Percentiles rank a stretch among this genome's conserved stretches.
Evolutionary conservation across 2,113 vertebrate genomes (phyloP).

Genomic region (Callaeas wilsoni): DNA sequence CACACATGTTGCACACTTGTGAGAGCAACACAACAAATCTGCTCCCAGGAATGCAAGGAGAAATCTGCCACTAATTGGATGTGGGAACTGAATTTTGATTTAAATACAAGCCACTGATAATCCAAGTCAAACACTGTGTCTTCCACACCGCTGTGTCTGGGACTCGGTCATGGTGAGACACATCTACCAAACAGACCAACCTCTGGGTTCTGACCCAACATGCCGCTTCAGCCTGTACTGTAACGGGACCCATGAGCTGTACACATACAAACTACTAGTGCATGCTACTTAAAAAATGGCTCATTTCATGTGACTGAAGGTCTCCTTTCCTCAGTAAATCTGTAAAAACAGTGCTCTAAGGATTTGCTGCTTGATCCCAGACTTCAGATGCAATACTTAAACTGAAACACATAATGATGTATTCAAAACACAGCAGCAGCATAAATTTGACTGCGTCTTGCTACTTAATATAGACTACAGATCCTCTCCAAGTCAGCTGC

Average conservation of each 20-base stretch:
- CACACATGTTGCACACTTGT: not conserved
- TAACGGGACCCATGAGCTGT: not conserved
- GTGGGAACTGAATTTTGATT: conserved; percentile 1
- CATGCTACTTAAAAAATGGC: not conserved
- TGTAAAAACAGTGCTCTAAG: not conserved
- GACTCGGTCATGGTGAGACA: not conserved
- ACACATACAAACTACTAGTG: not conserved
- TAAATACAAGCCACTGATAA: not conserved
- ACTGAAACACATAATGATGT: not conserved
- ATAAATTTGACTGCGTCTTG: not conserved
- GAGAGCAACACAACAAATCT: not conserved
- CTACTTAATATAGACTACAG: not conserved
- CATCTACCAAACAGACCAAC: not conserved
- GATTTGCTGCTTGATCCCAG: not conserved
- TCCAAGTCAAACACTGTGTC: not conserved
- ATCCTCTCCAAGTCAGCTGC: not conserved
- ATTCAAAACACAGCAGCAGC: not conserved
- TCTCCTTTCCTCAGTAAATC: not conserved
- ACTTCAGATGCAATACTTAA: not conserved
- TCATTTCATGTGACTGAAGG: not conserved
- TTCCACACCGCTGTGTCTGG: not conserved
- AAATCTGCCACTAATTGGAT: not conserved
- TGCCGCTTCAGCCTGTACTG: not conserved
- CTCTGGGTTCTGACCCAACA: not conserved
- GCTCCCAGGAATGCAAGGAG: not conserved